A percentile compares a stretch with the other conserved stretches of the same genome.
These are phyloP conservation scores for Narcine bancroftii DNA, from an alignment of 2,113 vertebrate genomes.

Conservation along the genomic window DNA sequence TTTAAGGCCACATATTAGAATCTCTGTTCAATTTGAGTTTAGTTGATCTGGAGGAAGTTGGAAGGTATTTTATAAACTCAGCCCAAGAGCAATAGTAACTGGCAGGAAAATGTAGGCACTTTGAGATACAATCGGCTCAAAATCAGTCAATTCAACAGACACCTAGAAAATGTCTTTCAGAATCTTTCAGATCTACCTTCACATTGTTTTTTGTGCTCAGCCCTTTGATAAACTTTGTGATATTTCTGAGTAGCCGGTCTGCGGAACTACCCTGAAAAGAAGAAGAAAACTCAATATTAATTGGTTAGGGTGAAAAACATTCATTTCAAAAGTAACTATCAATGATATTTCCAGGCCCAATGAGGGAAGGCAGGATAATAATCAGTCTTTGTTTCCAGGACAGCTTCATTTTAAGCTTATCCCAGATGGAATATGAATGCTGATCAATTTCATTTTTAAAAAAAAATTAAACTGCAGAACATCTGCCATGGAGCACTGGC, in stretches of 20 bases:
- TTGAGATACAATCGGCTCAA: neutral
- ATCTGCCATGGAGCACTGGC: neutral
- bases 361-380: too few species aligned
- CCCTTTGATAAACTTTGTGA: constrained; percentile 55
- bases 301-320: neutral
- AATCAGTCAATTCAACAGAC: neutral
- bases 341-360: neutral
- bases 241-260: constrained; percentile 56
- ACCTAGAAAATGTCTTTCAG: too few species aligned
- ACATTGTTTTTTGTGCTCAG: constrained; percentile 61
- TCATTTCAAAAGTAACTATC: neutral
- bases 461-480: neutral
- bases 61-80: neutral
- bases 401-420: neutral
- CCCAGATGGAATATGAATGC: neutral
- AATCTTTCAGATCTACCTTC: constrained; percentile 58
- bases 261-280: constrained; percentile 58
- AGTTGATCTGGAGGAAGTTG: neutral
- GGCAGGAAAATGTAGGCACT: neutral
- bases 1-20: neutral
- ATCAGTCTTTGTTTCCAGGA: neutral
- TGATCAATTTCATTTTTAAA: neutral
- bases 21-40: neutral
- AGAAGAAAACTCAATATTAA: neutral
- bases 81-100: neutral